Conservation (phyloP, 1,140 invertebrate genomes). For the Zaprionus tsacasi region DNA sequence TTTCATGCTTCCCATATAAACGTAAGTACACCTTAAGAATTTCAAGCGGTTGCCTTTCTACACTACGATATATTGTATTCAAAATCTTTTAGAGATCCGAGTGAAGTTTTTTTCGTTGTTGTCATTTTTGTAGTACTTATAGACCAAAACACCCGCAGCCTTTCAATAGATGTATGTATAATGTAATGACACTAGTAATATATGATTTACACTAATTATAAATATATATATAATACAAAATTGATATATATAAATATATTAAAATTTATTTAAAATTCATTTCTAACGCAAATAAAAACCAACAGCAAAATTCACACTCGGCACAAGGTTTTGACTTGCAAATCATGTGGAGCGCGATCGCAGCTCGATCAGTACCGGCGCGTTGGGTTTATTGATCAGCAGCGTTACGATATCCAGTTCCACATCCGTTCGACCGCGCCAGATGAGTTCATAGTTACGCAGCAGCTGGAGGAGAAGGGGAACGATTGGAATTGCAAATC, state of each 20-base stretch:
- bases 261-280: conserved; percentile 62
- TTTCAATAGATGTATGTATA: conserved; percentile 50
- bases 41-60: conserved; percentile 54
- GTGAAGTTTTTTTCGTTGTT: conserved; percentile 48
- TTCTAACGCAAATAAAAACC: conserved; percentile 43
- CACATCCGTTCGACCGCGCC: conserved; percentile 85
- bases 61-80: conserved; percentile 33
- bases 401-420: conserved; percentile 88
- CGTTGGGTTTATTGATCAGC: conserved; percentile 92
- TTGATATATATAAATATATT: conserved; percentile 9
- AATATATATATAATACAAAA: conserved; percentile 31
- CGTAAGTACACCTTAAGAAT: conserved; percentile 28
- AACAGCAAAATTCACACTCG: neutral
- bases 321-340: conserved; percentile 27
- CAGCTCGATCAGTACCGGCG: conserved; percentile 86
- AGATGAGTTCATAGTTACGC: conserved; percentile 88
- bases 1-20: too few relatives aligned
- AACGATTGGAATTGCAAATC: conserved; percentile 29
- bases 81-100: conserved; percentile 20
- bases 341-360: conserved; percentile 42
- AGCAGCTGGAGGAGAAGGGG: conserved; percentile 86
- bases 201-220: conserved; percentile 78
- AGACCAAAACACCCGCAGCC: conserved; percentile 77
- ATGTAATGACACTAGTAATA: conserved; percentile 63
- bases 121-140: conserved; percentile 63